Evolutionary conservation across 2,797 vertebrate genomes (phyloP).

Genomic region (Synaphobranchus kaupii): DNA sequence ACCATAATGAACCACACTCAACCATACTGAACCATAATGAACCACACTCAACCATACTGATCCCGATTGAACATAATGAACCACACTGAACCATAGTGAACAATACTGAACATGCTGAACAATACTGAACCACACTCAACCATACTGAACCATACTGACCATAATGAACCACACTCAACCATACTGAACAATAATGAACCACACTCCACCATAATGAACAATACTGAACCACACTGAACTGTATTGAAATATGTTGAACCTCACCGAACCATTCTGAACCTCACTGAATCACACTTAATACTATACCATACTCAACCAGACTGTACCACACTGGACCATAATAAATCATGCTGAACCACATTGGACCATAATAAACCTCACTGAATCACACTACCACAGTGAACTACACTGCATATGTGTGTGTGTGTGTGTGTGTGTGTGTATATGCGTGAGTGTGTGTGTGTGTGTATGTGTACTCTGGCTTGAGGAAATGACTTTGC

Average conservation of each 20-base stretch:
- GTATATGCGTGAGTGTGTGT: not conserved
- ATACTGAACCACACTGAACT: not conserved
- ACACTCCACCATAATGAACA: not conserved
- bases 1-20: not conserved
- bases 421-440: slow-evolving; percentile 1
- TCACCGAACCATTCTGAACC: not conserved
- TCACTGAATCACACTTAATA: not conserved
- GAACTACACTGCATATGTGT: not conserved
- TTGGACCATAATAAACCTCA: not conserved
- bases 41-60: too few species aligned
- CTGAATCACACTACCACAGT: too few species aligned
- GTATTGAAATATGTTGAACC: too few species aligned
- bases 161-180: not conserved
- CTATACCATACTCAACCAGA: not conserved
- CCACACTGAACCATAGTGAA: not conserved
- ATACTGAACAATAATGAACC: not conserved
- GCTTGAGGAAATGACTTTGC: slow-evolving; percentile 72
- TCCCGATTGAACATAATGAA: too few species aligned
- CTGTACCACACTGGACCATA: too few species aligned
- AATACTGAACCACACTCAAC: too few species aligned
- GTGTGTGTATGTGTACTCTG: slow-evolving; percentile 35
- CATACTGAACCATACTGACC: not conserved
- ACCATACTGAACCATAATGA: too few species aligned
- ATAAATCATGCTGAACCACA: not conserved
- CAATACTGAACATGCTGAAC: not conserved